Conservation (phyloP, 2,113 vertebrate species). For the Entelurus aequoreus region DNA sequence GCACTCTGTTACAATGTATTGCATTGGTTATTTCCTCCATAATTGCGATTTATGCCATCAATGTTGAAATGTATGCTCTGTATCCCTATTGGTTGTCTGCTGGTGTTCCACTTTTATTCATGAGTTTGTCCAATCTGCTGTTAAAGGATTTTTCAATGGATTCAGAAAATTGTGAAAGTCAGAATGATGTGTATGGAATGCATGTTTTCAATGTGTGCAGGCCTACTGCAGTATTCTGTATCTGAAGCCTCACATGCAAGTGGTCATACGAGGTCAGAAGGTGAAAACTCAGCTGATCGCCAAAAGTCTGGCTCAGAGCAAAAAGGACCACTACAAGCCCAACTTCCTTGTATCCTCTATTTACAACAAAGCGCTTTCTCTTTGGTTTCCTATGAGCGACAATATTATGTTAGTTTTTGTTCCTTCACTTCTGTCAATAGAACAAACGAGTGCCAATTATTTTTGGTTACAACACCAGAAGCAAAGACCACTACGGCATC, state of each 20-base stretch:
- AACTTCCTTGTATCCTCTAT: slow-evolving; percentile 83
- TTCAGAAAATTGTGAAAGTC: no score
- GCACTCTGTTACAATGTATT: no score
- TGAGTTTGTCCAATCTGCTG: no score
- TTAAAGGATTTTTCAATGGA: no score
- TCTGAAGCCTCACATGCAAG: slow-evolving; percentile 92
- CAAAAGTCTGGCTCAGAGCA: slow-evolving; percentile 84
- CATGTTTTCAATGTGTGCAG: slow-evolving; percentile 52
- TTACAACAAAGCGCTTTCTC: not conserved
- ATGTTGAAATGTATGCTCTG: no score
- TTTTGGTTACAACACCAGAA: slow-evolving; percentile 95
- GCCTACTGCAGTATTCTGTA: slow-evolving; percentile 96
- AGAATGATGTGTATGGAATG: no score
- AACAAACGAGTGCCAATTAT: slow-evolving; percentile 79
- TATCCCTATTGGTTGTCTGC: no score
- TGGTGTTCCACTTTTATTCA: no score
- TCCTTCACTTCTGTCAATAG: slow-evolving; percentile 47
- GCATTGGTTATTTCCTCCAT: no score
- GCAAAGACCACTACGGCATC: slow-evolving; percentile 92
- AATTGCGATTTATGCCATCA: no score
- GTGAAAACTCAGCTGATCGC: slow-evolving; percentile 90
- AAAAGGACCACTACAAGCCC: slow-evolving; percentile 84
- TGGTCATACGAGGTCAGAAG: slow-evolving; percentile 85
- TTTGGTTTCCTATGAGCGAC: not conserved
- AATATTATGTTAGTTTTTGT: not conserved